Evolutionary conservation across 2,113 vertebrate species (phyloP).

Genomic region (Piaya cayana): DNA sequence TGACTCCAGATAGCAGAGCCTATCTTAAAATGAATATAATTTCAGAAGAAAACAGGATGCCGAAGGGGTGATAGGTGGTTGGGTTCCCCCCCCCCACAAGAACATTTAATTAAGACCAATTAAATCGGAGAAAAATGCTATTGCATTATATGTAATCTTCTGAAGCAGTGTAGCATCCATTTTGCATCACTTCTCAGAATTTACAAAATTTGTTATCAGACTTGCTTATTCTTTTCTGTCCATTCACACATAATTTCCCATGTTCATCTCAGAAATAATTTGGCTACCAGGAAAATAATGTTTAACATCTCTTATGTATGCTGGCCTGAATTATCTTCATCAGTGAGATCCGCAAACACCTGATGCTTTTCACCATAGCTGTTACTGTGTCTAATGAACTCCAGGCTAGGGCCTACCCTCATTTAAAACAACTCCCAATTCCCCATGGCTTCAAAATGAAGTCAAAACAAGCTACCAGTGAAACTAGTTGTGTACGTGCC

Average conservation of each 20-base stretch:
- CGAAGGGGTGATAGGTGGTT: no score
- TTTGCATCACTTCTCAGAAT: background rate
- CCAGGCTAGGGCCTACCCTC: background rate
- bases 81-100: background rate
- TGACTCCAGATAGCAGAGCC: background rate
- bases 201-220: background rate
- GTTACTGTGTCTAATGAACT: background rate
- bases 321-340: background rate
- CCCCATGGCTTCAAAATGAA: background rate
- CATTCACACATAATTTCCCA: background rate
- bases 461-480: background rate
- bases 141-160: background rate
- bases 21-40: background rate
- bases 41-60: background rate
- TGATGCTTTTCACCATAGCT: background rate
- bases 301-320: background rate
- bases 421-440: background rate
- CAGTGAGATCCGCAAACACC: background rate
- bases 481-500: background rate
- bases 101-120: background rate
- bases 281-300: background rate
- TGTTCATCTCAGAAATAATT: background rate
- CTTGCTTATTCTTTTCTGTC: background rate
- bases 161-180: fast-evolving
- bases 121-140: background rate